phyloP scores from a whole-genome alignment of 2,113 vertebrate genomes.

The Rhea americana region DNA sequence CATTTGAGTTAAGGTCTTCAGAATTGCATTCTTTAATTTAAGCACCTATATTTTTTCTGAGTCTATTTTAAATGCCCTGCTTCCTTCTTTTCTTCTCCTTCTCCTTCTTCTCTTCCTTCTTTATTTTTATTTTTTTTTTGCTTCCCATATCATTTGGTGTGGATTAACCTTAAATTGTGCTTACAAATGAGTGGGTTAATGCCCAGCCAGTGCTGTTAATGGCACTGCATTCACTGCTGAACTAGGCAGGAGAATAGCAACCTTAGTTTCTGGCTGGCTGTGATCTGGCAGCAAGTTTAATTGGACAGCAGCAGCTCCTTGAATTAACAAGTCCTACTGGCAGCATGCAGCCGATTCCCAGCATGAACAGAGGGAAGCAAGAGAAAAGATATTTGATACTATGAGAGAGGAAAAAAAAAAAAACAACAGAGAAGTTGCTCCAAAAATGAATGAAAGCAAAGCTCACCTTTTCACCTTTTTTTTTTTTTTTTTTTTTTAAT shows the following conservation, averaged over 20 bases:
- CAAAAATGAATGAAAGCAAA: not conserved
- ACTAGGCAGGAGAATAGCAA: slow-evolving; percentile 3
- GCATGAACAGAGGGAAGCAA: not conserved
- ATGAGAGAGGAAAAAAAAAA: not conserved
- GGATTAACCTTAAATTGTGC: not conserved
- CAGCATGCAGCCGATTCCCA: not conserved
- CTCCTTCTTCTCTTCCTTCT: not conserved
- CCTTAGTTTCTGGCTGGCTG: not conserved
- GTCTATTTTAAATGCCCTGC: not conserved
- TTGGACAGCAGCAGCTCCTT: slow-evolving; percentile 15
- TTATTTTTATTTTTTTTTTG: not conserved
- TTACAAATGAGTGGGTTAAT: slow-evolving; percentile 12
- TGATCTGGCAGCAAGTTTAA: slow-evolving; percentile 41
- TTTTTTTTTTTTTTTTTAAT: not conserved
- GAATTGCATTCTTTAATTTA: not conserved
- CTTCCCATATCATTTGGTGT: not conserved
- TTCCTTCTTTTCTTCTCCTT: not conserved
- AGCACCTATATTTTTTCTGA: not conserved
- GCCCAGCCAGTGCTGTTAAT: not conserved
- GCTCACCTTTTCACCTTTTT: not conserved
- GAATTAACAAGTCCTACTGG: slow-evolving; percentile 14
- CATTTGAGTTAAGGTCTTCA: not conserved
- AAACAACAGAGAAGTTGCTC: not conserved
- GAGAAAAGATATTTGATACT: not conserved
- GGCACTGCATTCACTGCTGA: not conserved